Conservation (phyloP, 92 coral and sea anemone species). For the Epizoanthus illoricatus region DNA sequence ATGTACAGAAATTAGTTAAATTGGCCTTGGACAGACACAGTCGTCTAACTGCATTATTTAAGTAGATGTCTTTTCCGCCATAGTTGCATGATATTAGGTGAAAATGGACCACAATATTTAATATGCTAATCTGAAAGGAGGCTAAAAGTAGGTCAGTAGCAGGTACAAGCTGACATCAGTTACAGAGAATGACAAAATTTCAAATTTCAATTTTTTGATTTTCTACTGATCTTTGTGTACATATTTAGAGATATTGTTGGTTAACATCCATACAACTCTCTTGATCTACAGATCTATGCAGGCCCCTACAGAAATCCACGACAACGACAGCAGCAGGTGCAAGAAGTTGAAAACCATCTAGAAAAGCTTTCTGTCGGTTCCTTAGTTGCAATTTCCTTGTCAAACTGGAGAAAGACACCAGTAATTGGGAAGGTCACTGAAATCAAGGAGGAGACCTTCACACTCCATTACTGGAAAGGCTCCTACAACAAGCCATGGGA, state of each 20-base stretch:
- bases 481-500: constrained; percentile 38
- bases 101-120: too few relatives aligned
- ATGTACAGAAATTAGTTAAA: too few relatives aligned
- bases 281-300: constrained; percentile 43
- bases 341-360: constrained; percentile 31
- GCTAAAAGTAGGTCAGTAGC: too few relatives aligned
- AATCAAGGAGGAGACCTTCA: not conserved
- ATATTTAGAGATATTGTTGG: not conserved
- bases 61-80: too few relatives aligned
- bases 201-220: too few relatives aligned
- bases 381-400: not conserved
- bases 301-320: constrained; percentile 46
- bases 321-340: constrained; percentile 39
- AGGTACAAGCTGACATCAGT: too few relatives aligned
- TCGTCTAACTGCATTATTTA: too few relatives aligned
- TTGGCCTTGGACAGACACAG: too few relatives aligned
- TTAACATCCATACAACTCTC: not conserved
- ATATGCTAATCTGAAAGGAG: too few relatives aligned
- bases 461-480: constrained; percentile 43
- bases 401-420: constrained; percentile 24
- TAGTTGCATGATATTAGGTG: too few relatives aligned
- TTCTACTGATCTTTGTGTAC: too few relatives aligned
- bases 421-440: constrained; percentile 33
- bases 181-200: too few relatives aligned
- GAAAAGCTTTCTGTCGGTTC: constrained; percentile 12